Evolutionary conservation across 1,140 invertebrate species (phyloP).

Genomic region (Mamestra configurata): DNA sequence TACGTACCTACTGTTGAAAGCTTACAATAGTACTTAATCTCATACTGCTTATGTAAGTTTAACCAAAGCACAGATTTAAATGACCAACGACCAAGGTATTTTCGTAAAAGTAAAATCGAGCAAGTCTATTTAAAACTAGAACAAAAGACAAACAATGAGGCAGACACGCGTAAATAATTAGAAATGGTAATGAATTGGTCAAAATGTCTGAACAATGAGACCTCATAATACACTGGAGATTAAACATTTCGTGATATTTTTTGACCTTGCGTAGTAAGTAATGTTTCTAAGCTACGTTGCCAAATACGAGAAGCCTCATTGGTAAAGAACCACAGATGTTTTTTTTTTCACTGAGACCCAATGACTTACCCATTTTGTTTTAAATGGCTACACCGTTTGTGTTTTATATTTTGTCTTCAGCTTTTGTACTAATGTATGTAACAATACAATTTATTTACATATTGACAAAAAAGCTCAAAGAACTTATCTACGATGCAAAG

Average conservation of each 20-base stretch:
- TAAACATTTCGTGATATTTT: slow-evolving; percentile 12
- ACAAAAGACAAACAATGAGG: slow-evolving; percentile 26
- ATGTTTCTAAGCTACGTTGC: not conserved
- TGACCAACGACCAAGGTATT: slow-evolving; percentile 2
- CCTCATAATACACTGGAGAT: not conserved
- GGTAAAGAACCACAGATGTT: not conserved
- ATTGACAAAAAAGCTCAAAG: too few relatives aligned
- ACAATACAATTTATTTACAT: too few relatives aligned
- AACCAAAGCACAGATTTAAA: not conserved
- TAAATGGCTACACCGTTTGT: not conserved
- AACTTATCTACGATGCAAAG: too few relatives aligned
- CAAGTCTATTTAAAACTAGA: slow-evolving; percentile 5
- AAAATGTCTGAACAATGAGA: slow-evolving; percentile 35
- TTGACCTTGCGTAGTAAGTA: not conserved
- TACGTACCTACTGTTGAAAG: too few relatives aligned
- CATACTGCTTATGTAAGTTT: not conserved
- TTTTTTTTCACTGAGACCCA: not conserved
- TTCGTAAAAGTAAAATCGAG: not conserved
- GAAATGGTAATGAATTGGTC: slow-evolving; percentile 39
- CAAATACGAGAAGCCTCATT: not conserved
- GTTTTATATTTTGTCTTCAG: too few relatives aligned
- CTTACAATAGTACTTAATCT: too few relatives aligned
- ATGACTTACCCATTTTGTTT: not conserved
- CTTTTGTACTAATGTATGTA: too few relatives aligned
- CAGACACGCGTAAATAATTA: slow-evolving; percentile 36